Evolutionary conservation across 2,113 vertebrate species (phyloP).

Genomic region (Ornithorhynchus anatinus): DNA sequence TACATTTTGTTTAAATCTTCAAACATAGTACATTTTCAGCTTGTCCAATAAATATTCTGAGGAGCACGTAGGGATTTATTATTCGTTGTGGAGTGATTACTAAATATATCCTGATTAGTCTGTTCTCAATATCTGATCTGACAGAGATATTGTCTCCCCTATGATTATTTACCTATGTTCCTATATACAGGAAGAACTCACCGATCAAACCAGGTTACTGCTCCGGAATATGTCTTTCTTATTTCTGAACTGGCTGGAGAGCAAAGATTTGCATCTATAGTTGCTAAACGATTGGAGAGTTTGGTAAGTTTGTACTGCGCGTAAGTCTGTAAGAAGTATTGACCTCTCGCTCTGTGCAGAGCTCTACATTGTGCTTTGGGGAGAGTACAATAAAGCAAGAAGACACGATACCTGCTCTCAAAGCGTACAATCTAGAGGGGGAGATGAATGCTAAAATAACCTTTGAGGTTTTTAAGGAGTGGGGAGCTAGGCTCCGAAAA

Average conservation of each 20-base stretch:
- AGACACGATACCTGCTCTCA: too few species aligned
- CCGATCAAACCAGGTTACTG: conserved; percentile 96
- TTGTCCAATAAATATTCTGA: background rate
- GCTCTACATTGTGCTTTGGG: too few species aligned
- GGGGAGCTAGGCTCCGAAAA: too few species aligned
- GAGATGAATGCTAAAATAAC: too few species aligned
- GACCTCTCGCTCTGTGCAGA: background rate
- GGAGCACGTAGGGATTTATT: background rate
- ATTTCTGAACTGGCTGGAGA: conserved; percentile 97
- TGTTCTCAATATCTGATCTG: too few species aligned
- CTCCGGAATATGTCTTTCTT: conserved; percentile 96
- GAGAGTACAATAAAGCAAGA: too few species aligned
- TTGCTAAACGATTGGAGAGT: conserved; percentile 97
- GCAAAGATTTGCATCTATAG: conserved; percentile 97
- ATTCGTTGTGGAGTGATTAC: too few species aligned
- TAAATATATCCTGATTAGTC: too few species aligned
- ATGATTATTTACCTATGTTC: too few species aligned
- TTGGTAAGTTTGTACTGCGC: conserved; percentile 85
- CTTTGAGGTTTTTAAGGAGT: too few species aligned
- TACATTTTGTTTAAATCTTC: background rate
- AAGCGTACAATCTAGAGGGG: too few species aligned
- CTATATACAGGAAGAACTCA: conserved; percentile 89
- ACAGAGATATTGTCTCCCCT: too few species aligned
- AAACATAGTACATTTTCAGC: background rate
- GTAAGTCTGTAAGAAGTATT: background rate